Evolutionary conservation across 2,113 vertebrate species (phyloP).

Genomic region (Pelecanus crispus): DNA sequence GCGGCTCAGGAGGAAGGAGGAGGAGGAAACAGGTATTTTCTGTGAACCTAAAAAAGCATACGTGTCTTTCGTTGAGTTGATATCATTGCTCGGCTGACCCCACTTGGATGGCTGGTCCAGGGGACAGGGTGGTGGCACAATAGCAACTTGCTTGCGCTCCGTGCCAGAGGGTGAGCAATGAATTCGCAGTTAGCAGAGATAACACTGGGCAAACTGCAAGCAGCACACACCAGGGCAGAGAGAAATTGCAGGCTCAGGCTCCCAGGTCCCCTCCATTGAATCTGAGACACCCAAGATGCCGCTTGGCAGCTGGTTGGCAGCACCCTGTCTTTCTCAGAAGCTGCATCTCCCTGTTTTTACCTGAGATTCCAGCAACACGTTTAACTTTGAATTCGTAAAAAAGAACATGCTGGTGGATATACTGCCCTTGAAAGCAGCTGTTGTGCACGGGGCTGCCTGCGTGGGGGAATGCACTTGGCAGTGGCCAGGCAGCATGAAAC

Average conservation of each 20-base stretch:
- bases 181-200: background rate
- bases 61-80: background rate
- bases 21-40: background rate
- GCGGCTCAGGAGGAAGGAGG: background rate
- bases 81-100: accelerated
- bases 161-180: background rate
- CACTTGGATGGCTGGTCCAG: background rate
- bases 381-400: background rate
- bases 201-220: background rate
- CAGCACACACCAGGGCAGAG: background rate
- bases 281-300: background rate
- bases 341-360: background rate
- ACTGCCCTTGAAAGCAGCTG: background rate
- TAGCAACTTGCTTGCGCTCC: background rate
- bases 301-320: background rate
- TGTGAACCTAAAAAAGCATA: background rate
- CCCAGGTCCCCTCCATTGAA: accelerated
- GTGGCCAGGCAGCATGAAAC: background rate
- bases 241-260: background rate
- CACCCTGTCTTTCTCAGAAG: background rate
- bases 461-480: background rate
- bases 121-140: background rate
- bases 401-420: background rate
- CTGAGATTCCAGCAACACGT: background rate
- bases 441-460: background rate